phyloP scores from a whole-genome alignment of 2,113 vertebrate species.

The Heterocephalus glaber region DNA sequence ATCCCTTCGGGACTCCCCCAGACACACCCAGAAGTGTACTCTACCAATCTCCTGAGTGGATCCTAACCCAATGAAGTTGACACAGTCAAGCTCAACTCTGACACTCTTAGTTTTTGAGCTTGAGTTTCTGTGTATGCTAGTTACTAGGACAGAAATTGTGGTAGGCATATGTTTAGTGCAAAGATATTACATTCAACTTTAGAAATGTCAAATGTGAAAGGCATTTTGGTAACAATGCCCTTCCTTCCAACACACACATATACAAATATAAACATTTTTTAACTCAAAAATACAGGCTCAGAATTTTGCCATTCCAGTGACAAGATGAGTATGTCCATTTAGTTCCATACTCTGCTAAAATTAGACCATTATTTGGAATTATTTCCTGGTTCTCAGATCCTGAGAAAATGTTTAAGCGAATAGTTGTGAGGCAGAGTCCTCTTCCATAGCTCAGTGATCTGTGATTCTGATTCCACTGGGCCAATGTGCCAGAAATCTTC shows the following conservation, averaged over 20 bases:
- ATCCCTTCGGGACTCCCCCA: too few species aligned
- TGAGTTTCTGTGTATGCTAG: background rate
- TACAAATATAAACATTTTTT: background rate
- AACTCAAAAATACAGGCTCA: background rate
- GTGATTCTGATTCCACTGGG: background rate
- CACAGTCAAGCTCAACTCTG: background rate
- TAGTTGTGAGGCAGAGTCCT: background rate
- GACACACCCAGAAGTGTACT: background rate
- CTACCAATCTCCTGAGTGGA: background rate
- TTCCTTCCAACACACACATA: background rate
- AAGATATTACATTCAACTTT: background rate
- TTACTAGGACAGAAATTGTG: background rate
- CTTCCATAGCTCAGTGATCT: background rate
- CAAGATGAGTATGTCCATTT: background rate
- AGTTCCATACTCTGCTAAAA: background rate
- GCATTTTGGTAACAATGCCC: background rate
- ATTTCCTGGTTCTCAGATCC: background rate
- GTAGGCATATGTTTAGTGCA: background rate
- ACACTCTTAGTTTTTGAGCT: background rate
- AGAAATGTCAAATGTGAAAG: slow-evolving; percentile 40
- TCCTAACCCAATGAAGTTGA: background rate
- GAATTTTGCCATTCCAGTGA: slow-evolving; percentile 15
- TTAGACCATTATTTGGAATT: background rate
- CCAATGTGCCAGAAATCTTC: background rate
- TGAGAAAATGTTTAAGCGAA: background rate